Percentiles rank a stretch among this genome's conserved stretches.
Evolutionary conservation across 2,113 vertebrate species (phyloP).

Genomic region (Glaucomys volans): DNA sequence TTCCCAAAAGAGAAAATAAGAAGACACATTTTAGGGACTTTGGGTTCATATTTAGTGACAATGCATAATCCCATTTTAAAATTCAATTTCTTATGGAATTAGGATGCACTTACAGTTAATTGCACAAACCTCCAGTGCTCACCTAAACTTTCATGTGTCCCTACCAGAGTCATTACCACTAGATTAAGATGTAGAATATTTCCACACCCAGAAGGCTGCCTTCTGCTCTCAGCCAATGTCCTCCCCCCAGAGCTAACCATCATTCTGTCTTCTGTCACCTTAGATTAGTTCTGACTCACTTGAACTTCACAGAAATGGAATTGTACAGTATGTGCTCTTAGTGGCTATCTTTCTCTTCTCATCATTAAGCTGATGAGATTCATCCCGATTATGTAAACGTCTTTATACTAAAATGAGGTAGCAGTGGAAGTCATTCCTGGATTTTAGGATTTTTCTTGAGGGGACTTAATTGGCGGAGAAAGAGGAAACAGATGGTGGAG

Average conservation of each 20-base stretch:
- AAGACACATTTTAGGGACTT: not conserved
- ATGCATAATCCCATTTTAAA: not conserved
- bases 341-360: constrained; percentile 17
- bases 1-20: not conserved
- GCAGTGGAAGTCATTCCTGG: constrained; percentile 59
- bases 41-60: constrained; percentile 30
- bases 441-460: constrained; percentile 75
- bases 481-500: constrained; percentile 77
- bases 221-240: not conserved
- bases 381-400: constrained; percentile 62
- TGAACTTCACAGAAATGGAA: constrained; percentile 35
- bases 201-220: not conserved
- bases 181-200: not conserved
- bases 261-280: not conserved
- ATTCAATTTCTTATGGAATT: not conserved
- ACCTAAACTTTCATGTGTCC: not conserved
- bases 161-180: not conserved
- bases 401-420: constrained; percentile 60
- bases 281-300: constrained; percentile 39
- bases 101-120: not conserved
- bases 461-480: constrained; percentile 75
- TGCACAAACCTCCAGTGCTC: not conserved
- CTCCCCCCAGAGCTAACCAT: not conserved
- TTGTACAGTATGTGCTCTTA: not conserved
- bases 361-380: not conserved